Evolutionary conservation across 2,113 vertebrate species (phyloP).

Genomic region (Gavialis gangeticus): DNA sequence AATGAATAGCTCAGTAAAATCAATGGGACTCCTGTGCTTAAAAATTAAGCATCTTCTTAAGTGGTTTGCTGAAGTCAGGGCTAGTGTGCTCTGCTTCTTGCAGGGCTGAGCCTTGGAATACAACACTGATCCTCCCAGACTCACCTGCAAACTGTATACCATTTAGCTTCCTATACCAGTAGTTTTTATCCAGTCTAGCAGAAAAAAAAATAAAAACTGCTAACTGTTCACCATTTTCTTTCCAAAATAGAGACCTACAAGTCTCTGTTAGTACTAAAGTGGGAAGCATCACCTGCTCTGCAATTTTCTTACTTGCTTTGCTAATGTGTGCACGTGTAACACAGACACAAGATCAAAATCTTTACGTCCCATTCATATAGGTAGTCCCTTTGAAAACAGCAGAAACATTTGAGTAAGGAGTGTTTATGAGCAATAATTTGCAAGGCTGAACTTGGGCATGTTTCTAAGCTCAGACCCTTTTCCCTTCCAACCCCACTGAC

Average conservation of each 20-base stretch:
- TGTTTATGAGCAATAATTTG: not conserved
- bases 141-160: not conserved
- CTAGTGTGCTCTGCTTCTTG: accelerated
- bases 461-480: not conserved
- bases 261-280: not conserved
- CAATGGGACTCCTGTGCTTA: not conserved
- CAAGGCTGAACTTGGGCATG: not conserved
- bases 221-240: not conserved
- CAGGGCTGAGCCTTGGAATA: not conserved
- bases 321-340: not conserved
- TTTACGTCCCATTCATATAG: not conserved
- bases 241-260: not conserved
- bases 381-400: not conserved
- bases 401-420: not conserved
- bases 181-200: not conserved
- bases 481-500: not conserved
- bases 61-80: not conserved
- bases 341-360: not conserved
- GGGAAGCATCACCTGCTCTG: not conserved
- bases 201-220: not conserved
- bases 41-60: not conserved
- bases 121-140: not conserved
- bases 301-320: conserved; percentile 3
- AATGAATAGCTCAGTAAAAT: not conserved
- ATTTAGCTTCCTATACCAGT: not conserved